phyloP scores from a whole-genome alignment of 2,888 invertebrate genomes.

The Microctonus brassicae region DNA sequence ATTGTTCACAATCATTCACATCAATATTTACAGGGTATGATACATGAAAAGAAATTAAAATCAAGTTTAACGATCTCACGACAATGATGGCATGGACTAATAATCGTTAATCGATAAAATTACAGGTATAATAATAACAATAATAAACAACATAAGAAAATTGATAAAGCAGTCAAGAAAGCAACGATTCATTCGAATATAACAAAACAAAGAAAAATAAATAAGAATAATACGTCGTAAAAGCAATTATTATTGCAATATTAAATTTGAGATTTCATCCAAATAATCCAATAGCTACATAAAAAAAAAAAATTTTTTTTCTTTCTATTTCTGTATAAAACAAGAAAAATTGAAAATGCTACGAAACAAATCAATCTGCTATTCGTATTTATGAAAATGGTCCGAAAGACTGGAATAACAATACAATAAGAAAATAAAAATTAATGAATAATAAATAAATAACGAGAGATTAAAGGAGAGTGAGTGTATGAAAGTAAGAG shows the following conservation, averaged over 20 bases:
- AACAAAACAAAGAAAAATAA: neutral
- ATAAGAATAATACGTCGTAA: neutral
- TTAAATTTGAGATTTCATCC: neutral
- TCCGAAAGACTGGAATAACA: too few relatives aligned
- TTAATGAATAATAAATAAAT: too few relatives aligned
- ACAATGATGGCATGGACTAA: conserved; percentile 25
- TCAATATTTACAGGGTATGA: conserved; percentile 59
- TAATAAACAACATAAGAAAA: neutral
- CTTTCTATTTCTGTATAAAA: too few relatives aligned
- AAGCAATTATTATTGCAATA: neutral
- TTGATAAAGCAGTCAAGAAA: neutral
- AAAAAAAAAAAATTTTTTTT: too few relatives aligned
- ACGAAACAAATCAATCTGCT: neutral
- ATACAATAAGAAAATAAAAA: too few relatives aligned
- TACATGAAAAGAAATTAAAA: conserved; percentile 49
- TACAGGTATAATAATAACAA: neutral
- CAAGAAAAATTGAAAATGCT: too few relatives aligned
- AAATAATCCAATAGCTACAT: neutral
- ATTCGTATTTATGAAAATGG: too few relatives aligned
- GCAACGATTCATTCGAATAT: neutral
- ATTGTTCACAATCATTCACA: conserved; percentile 53
- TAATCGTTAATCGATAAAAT: neutral
- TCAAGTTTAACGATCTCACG: conserved; percentile 27
- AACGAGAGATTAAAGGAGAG: too few relatives aligned
- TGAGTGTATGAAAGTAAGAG: too few relatives aligned